Evolutionary conservation across 2,888 invertebrate species (phyloP).

Genomic region (Scaptomyza caliginosa): DNA sequence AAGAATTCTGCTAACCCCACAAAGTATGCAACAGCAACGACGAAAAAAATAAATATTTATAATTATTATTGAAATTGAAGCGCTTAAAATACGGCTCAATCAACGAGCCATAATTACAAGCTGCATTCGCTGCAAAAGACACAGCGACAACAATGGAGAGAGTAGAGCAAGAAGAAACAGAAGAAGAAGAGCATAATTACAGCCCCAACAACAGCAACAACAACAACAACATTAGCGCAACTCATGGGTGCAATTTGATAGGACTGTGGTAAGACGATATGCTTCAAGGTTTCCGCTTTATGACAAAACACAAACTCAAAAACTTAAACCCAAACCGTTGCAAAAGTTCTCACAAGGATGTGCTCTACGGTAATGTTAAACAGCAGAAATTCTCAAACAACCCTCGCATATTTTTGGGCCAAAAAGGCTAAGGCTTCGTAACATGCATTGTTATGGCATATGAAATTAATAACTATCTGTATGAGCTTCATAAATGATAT

Average conservation of each 20-base stretch:
- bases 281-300: slow-evolving; percentile 77
- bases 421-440: slow-evolving; percentile 2
- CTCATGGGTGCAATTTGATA: slow-evolving; percentile 72
- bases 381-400: not conserved
- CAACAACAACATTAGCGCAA: slow-evolving; percentile 48
- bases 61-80: slow-evolving; percentile 35
- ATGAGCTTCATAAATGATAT: slow-evolving; percentile 20
- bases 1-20: too few species aligned
- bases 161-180: not conserved
- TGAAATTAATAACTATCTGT: slow-evolving; percentile 18
- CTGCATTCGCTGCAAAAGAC: slow-evolving; percentile 42
- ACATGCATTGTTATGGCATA: not conserved
- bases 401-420: slow-evolving; percentile 16
- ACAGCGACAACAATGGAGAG: slow-evolving; percentile 26
- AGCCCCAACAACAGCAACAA: slow-evolving; percentile 34
- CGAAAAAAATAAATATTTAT: slow-evolving; percentile 18
- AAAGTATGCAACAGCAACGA: slow-evolving; percentile 50
- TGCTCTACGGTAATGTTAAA: too few species aligned
- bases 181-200: slow-evolving; percentile 63
- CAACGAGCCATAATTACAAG: slow-evolving; percentile 38
- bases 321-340: slow-evolving; percentile 6
- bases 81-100: slow-evolving; percentile 22
- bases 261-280: slow-evolving; percentile 65
- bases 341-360: slow-evolving; percentile 16
- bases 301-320: slow-evolving; percentile 41